phyloP scores from a whole-genome alignment of 2,797 vertebrate species.

The Astyanax mexicanus region DNA sequence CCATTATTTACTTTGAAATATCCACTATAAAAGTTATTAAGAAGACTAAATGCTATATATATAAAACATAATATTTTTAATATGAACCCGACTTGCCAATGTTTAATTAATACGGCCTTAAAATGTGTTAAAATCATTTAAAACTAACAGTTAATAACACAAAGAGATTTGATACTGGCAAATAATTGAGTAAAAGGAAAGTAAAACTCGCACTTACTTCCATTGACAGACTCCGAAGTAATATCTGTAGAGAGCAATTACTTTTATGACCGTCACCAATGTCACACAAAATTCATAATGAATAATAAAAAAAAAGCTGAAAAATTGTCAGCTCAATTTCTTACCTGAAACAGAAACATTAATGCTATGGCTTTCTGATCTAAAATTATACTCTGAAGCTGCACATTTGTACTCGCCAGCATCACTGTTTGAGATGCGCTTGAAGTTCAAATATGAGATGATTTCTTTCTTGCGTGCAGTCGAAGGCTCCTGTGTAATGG shows the following conservation, averaged over 20 bases:
- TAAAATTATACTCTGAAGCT: fast-evolving
- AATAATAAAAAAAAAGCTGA: too few relatives aligned
- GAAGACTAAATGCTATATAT: too few relatives aligned
- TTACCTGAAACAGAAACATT: conserved; percentile 70
- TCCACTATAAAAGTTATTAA: too few relatives aligned
- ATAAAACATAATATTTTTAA: too few relatives aligned
- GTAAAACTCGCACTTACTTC: background rate
- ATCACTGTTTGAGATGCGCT: conserved; percentile 52
- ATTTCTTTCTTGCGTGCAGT: background rate
- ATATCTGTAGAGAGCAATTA: background rate
- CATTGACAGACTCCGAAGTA: background rate
- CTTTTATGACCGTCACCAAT: background rate
- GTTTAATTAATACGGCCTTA: too few relatives aligned
- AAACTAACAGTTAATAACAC: too few relatives aligned
- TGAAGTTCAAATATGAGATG: conserved; percentile 65
- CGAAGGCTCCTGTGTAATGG: conserved; percentile 36
- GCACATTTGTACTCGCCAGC: conserved; percentile 62
- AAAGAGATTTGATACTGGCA: too few relatives aligned
- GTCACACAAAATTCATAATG: background rate
- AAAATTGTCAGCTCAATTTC: background rate
- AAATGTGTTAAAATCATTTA: too few relatives aligned
- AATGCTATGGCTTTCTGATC: conserved; percentile 44
- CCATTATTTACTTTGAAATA: too few relatives aligned
- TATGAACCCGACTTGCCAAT: too few relatives aligned
- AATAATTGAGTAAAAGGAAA: too few relatives aligned